phyloP scores from a whole-genome alignment of 2,888 invertebrate genomes.

The Scaptomyza cyrtandrae region DNA sequence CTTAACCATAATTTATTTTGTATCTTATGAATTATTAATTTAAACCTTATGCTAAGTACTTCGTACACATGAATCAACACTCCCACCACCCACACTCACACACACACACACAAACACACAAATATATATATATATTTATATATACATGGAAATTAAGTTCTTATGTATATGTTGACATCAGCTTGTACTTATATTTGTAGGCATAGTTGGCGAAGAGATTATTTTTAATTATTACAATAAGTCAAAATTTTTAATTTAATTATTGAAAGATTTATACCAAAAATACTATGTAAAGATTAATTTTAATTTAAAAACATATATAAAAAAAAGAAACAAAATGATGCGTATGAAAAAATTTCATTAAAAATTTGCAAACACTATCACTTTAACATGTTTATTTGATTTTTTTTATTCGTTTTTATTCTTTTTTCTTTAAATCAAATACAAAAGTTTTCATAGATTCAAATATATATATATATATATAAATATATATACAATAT shows the following conservation, averaged over 20 bases:
- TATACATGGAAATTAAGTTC: slow-evolving; percentile 55
- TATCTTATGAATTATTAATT: slow-evolving; percentile 64
- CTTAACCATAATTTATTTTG: slow-evolving; percentile 73
- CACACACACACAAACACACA: neutral
- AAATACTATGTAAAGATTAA: slow-evolving; percentile 78
- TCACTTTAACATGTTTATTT: slow-evolving; percentile 69
- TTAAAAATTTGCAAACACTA: slow-evolving; percentile 77
- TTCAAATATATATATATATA: slow-evolving; percentile 9
- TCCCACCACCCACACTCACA: slow-evolving; percentile 21
- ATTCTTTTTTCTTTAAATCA: slow-evolving; percentile 48
- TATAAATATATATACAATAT: slow-evolving; percentile 10
- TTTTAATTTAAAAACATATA: slow-evolving; percentile 59
- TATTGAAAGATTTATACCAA: slow-evolving; percentile 79
- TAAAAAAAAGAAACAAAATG: slow-evolving; percentile 47
- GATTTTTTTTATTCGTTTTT: slow-evolving; percentile 48
- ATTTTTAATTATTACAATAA: slow-evolving; percentile 61
- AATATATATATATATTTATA: slow-evolving; percentile 13
- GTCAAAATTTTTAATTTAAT: slow-evolving; percentile 77
- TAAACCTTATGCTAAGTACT: slow-evolving; percentile 50
- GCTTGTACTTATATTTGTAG: slow-evolving; percentile 60
- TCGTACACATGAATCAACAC: slow-evolving; percentile 19
- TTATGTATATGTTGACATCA: slow-evolving; percentile 74
- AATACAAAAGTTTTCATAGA: slow-evolving; percentile 45
- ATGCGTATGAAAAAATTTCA: slow-evolving; percentile 71
- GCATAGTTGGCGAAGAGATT: slow-evolving; percentile 51